These are phyloP conservation scores for Stomatorhinus walkeri DNA, from an alignment of 2,797 vertebrate species.

Conservation along the genomic window DNA sequence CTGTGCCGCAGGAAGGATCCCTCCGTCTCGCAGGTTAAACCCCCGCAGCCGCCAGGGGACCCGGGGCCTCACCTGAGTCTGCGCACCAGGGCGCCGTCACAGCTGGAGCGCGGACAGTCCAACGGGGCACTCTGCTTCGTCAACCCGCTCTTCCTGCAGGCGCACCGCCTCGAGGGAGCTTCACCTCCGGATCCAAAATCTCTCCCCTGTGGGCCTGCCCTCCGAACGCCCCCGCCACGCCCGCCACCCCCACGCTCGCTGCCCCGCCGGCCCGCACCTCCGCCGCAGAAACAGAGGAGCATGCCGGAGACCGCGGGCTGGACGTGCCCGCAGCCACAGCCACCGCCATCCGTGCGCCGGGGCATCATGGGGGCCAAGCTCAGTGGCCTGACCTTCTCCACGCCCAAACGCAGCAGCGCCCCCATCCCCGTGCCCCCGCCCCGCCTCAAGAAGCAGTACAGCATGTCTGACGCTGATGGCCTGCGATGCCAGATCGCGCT, in stretches of 20 bases:
- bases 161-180: constrained; percentile 63
- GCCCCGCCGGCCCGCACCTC: constrained; percentile 42
- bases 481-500: constrained; percentile 62
- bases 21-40: constrained; percentile 45
- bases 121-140: constrained; percentile 86
- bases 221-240: constrained; percentile 45
- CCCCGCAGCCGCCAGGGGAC: constrained; percentile 40
- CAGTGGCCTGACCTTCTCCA: constrained; percentile 29
- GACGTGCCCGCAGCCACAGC: constrained; percentile 46
- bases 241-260: constrained; percentile 74
- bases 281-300: constrained; percentile 54
- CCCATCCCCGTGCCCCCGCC: constrained; percentile 76
- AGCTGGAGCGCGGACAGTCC: constrained; percentile 73
- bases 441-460: constrained; percentile 66
- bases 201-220: neutral
- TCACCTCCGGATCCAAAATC: neutral
- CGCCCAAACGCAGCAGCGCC: constrained; percentile 43
- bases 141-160: constrained; percentile 87
- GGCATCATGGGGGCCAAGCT: constrained; percentile 38
- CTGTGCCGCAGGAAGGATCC: constrained; percentile 58
- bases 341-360: constrained; percentile 14
- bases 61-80: constrained; percentile 61
- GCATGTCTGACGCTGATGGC: constrained; percentile 50
- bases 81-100: constrained; percentile 64
- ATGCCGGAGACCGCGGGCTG: constrained; percentile 64